A percentile compares a stretch with the other conserved stretches of the same genome.
Evolutionary conservation across 2,797 vertebrate genomes (phyloP).

Genomic region (Trematomus bernacchii): DNA sequence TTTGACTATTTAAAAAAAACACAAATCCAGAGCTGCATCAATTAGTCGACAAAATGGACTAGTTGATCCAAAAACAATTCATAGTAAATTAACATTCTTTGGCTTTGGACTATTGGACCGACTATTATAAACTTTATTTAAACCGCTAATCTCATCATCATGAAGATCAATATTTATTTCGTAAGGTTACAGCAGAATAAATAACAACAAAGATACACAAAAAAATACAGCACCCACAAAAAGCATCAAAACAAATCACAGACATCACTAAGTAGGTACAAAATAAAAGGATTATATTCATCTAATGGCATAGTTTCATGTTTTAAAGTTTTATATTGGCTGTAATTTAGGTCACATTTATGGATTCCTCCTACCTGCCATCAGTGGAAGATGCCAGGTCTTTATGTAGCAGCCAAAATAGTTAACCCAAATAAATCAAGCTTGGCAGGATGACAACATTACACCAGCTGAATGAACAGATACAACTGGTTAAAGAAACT

Average conservation of each 20-base stretch:
- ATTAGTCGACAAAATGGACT: background rate
- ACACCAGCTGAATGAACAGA: conserved; percentile 11
- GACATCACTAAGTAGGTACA: background rate
- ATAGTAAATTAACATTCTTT: background rate
- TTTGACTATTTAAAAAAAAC: background rate
- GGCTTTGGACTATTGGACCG: background rate
- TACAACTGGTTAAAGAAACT: conserved; percentile 9
- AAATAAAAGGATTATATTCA: background rate
- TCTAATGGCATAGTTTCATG: too few relatives aligned
- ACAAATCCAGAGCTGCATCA: background rate
- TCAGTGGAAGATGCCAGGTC: background rate
- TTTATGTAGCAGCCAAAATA: background rate
- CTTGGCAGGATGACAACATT: background rate
- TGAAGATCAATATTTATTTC: background rate
- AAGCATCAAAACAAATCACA: background rate
- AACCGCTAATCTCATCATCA: background rate
- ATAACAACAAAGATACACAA: background rate
- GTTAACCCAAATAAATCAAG: background rate
- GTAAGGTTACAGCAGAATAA: background rate
- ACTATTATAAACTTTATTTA: background rate
- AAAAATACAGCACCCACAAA: background rate
- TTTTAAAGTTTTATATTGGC: too few relatives aligned
- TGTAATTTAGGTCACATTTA: background rate
- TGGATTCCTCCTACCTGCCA: background rate
- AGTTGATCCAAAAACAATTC: background rate